These are phyloP conservation scores for Neopelma chrysocephalum DNA, from an alignment of 2,797 vertebrate species.

Conservation along the genomic window DNA sequence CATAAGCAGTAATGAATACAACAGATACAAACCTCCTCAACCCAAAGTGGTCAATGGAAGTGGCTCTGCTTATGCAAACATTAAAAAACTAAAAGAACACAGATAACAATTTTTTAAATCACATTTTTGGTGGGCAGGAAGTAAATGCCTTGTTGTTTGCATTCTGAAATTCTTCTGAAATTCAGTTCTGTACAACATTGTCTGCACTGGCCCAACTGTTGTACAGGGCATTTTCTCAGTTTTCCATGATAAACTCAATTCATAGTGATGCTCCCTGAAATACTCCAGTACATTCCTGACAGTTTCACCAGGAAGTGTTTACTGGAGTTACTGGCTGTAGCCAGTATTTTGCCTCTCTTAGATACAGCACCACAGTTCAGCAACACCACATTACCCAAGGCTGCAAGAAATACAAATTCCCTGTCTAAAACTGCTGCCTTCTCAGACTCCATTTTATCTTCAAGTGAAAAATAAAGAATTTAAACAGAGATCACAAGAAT, in stretches of 20 bases:
- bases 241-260: neutral
- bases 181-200: neutral
- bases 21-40: neutral
- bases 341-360: neutral
- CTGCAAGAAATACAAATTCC: neutral
- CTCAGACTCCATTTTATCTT: neutral
- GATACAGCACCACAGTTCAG: neutral
- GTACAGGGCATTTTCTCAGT: neutral
- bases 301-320: neutral
- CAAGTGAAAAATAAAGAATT: neutral
- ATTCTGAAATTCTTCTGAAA: neutral
- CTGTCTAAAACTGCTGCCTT: neutral
- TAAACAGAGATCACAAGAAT: neutral
- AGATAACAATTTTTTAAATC: neutral
- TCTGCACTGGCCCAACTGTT: neutral
- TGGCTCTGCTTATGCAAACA: neutral
- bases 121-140: neutral
- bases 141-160: neutral
- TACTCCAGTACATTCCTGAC: neutral
- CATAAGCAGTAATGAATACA: neutral
- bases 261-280: neutral
- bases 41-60: neutral
- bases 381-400: neutral
- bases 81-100: neutral
- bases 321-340: neutral